A percentile compares a stretch with the other conserved stretches of the same genome.
phyloP scores from a whole-genome alignment of 2,113 vertebrate genomes.

The Lepisosteus osseus region DNA sequence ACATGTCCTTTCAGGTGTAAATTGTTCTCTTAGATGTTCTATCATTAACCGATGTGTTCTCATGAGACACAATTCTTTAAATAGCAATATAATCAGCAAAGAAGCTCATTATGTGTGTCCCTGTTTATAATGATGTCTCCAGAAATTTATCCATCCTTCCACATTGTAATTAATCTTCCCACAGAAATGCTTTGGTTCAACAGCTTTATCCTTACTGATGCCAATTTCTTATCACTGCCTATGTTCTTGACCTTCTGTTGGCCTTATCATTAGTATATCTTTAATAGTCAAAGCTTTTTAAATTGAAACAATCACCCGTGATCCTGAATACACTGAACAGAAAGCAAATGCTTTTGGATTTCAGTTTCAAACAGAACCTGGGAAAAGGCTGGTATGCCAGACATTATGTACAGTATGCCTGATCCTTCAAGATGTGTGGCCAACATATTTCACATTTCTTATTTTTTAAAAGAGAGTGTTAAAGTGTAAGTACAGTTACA shows the following conservation, averaged over 20 bases:
- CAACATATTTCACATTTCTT: no score
- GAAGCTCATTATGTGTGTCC: constrained; percentile 33
- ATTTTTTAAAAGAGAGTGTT: no score
- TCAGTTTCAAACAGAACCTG: no score
- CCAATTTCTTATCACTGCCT: constrained; percentile 42
- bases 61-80: constrained; percentile 38
- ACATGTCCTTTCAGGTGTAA: constrained; percentile 47
- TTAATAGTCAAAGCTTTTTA: no score
- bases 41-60: constrained; percentile 35
- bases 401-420: no score
- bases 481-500: no score
- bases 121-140: constrained; percentile 46
- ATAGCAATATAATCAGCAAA: constrained; percentile 40
- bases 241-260: constrained; percentile 34
- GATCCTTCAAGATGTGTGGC: no score
- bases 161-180: constrained; percentile 46
- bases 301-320: no score
- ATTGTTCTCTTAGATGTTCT: constrained; percentile 35
- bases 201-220: constrained; percentile 37
- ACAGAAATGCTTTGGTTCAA: constrained; percentile 40
- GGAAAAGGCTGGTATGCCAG: no score
- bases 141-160: constrained; percentile 43
- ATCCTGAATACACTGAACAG: no score
- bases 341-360: no score
- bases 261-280: constrained; percentile 11